These are phyloP conservation scores for Procambarus clarkii DNA, from an alignment of 1,140 invertebrate species.

Conservation along the genomic window DNA sequence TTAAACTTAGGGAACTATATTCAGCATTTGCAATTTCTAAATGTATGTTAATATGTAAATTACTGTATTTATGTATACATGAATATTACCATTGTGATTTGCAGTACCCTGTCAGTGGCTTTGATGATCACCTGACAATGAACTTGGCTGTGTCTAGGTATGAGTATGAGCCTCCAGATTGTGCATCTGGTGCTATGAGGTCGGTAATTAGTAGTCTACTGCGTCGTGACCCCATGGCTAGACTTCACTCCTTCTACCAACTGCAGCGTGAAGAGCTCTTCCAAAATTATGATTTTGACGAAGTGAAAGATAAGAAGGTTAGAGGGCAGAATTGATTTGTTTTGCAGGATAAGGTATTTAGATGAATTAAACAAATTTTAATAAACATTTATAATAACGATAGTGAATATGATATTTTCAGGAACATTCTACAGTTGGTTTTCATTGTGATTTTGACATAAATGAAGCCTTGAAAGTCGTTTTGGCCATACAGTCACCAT, in stretches of 20 bases:
- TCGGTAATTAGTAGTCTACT: slow-evolving; percentile 42
- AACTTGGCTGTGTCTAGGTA: slow-evolving; percentile 43
- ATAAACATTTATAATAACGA: no score
- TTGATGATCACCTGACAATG: slow-evolving; percentile 57
- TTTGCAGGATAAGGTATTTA: neutral
- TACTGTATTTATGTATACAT: neutral
- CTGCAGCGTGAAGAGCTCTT: slow-evolving; percentile 53
- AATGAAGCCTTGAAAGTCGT: no score
- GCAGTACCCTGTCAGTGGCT: slow-evolving; percentile 61
- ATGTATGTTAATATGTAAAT: neutral
- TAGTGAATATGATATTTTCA: no score
- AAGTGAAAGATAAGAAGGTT: slow-evolving; percentile 52
- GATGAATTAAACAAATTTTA: no score
- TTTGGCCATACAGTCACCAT: no score
- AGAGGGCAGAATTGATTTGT: neutral
- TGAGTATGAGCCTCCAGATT: slow-evolving; percentile 49
- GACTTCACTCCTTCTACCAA: slow-evolving; percentile 52
- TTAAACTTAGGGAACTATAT: no score
- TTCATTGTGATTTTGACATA: no score
- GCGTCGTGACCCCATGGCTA: slow-evolving; percentile 22
- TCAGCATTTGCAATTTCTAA: no score
- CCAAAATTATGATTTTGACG: slow-evolving; percentile 56
- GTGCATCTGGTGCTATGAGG: slow-evolving; percentile 42
- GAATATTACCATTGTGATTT: neutral
- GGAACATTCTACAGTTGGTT: no score